phyloP scores from a whole-genome alignment of 2,797 vertebrate species.

The Ctenopoma kingsleyae region DNA sequence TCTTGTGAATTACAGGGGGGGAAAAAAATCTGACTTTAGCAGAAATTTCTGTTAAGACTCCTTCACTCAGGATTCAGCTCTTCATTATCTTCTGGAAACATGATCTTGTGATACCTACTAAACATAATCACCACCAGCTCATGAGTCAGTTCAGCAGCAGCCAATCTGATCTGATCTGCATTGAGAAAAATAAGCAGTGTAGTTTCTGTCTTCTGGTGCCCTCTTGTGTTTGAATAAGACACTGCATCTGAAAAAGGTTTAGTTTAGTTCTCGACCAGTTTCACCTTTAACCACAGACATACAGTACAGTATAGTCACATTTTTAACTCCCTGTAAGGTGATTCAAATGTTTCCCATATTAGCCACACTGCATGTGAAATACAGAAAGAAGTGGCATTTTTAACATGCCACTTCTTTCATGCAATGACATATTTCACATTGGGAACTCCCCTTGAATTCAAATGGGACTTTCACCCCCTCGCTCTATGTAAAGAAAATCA shows the following conservation, averaged over 20 bases:
- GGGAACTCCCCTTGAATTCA: neutral
- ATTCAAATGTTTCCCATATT: neutral
- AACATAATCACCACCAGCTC: conserved; percentile 4
- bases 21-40: neutral
- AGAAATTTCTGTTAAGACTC: neutral
- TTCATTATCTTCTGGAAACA: neutral
- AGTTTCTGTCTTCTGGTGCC: conserved; percentile 46
- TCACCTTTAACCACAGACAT: neutral
- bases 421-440: neutral
- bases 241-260: conserved; percentile 31
- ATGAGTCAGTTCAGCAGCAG: conserved; percentile 13
- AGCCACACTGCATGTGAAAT: neutral
- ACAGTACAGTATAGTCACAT: too few relatives aligned
- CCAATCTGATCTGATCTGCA: neutral
- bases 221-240: conserved; percentile 65
- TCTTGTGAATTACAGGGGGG: conserved; percentile 4
- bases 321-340: neutral
- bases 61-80: neutral
- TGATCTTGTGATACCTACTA: neutral
- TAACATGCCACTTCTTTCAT: neutral
- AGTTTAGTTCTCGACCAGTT: neutral
- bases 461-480: too few relatives aligned
- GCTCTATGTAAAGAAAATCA: conserved; percentile 2
- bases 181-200: conserved; percentile 11
- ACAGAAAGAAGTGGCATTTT: too few relatives aligned